Base-by-base conservation (phyloP, 2,888 invertebrate genomes). In the Lasius platythorax region DNA sequence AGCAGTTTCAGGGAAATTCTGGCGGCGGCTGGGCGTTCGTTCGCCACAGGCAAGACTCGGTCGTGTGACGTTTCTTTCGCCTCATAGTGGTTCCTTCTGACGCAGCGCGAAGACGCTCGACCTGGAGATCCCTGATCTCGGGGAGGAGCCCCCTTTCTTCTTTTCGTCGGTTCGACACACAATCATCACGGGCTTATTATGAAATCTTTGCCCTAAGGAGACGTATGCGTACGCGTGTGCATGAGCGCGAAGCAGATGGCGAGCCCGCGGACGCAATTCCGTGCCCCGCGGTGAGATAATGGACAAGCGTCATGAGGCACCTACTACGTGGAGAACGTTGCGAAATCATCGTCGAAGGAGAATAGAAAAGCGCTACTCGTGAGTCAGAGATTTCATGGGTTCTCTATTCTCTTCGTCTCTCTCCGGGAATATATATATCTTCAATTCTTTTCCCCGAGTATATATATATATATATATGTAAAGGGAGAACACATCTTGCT, bases 1-100 rank as follows among this genome's bases (percentile, higher is more conserved):
- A 94, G 94, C 94, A 92, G 93, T 93, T 93, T 93, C 92, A 93
- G 94, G 93, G 93, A 94, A 93, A 93, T 93, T 94, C 94, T 92
- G 91, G 61, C 82, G 53, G 67, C 85, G 82, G 83, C 73, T 75
- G 78, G 79, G 82, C 87, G 84, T 73, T 82, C 84, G 43, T 87
- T 87, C 87, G 87, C 86, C 61, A 18, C n/a, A 23, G n/a, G 33
- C 61, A 68, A 30, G 23, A 70, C 43, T 40, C 56, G 67, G 40
- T n/a, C 58, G 58, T 68, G 58, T 28, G 64, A 67, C 61, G 70
- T 79, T 79, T 76, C 30, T 58, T 56, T 78, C 68, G 56, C 43
- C 40, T 53, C 50, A 28, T 23, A 18, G 56, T 18, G n/a, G 28
- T 40, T 61, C 18, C 63, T 23, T 23, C 23, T 23, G 23, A 23